Evolutionary conservation across 64 coral and sea anemone species (phyloP), one percentile per base, ranked within the genome.

Genomic region (Montipora efflorescens): DNA sequence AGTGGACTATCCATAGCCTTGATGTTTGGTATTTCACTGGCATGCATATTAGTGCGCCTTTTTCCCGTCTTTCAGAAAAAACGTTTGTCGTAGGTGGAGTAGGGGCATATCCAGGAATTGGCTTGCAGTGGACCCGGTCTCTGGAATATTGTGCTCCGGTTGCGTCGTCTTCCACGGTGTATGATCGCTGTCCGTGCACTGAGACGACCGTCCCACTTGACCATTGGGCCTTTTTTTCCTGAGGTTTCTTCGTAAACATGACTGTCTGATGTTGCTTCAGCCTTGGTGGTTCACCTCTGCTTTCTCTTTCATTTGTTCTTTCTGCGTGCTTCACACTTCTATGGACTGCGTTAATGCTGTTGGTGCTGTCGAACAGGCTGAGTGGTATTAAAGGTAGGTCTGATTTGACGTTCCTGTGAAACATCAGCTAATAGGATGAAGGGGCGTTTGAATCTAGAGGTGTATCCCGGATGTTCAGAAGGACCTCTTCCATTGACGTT

Each of bases 201-300:
- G 52, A 55, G 52, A 55, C 52, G 52, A 55, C 52, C 52, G 4
- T 55, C 52, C 52, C 52, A 55, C 52, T 55, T 55, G 52, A 55
- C 52, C 52, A 55, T 55, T 10, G 52, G 52, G 52, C 52, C 20
- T 93, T 93, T 72, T 72, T 86, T 47, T 93, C 91, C 91, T 93
- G 91, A 93, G 91, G 91, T 93, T 93, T 93, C 74, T 93, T 93
- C 91, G 87, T 93, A 83, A 93, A 93, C 91, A 93, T 93, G 59
- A 93, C 91, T 93, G 91, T 93, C 87, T 93, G 91, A 47, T 93
- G 81, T 93, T 93, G 91, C 91, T 93, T 82, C 59, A 87, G 81
- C 87, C 91, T 87, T 93, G 91, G 81, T 93, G 91, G 91, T 22
- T 93, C 91, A 93, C 91, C 91, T 93, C 91, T 93, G 91, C 13